A percentile compares a stretch with the other conserved stretches of the same genome.
Conservation (phyloP, 2,797 vertebrate species). For the Bryconaethiops microstoma region DNA sequence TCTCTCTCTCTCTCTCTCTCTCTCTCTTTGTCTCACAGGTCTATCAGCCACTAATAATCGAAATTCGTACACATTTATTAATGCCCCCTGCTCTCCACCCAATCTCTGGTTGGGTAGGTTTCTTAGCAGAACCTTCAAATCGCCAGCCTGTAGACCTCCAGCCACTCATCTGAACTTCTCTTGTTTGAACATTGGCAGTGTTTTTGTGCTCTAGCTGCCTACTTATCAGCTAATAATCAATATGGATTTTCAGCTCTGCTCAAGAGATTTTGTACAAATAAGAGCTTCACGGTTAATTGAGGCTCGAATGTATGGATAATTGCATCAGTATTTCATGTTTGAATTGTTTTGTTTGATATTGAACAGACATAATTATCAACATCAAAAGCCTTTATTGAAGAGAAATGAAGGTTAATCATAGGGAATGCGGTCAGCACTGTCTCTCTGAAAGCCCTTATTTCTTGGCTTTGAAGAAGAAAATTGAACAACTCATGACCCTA, state of each 20-base stretch:
- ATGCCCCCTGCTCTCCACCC: conserved; percentile 58
- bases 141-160: not conserved
- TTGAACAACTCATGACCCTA: not conserved
- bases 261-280: not conserved
- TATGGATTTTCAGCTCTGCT: conserved; percentile 5
- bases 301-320: not conserved
- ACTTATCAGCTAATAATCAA: not conserved
- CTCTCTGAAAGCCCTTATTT: not conserved
- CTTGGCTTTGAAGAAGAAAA: conserved; percentile 11
- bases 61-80: conserved; percentile 60
- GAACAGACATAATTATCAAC: not conserved
- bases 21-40: conserved; percentile 61
- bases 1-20: not conserved
- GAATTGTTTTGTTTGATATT: not conserved
- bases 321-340: not conserved
- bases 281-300: conserved; percentile 8
- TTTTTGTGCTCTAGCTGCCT: not conserved
- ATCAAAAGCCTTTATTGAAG: conserved; percentile 1
- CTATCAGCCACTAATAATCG: conserved; percentile 65
- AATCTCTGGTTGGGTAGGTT: conserved; percentile 79
- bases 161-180: not conserved
- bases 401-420: not conserved
- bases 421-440: conserved; percentile 1
- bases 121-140: not conserved
- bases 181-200: not conserved